A percentile compares a stretch with the other conserved stretches of the same genome.
These are phyloP conservation scores for Augochlora pura DNA, from an alignment of 1,140 invertebrate genomes.

Conservation along the genomic window DNA sequence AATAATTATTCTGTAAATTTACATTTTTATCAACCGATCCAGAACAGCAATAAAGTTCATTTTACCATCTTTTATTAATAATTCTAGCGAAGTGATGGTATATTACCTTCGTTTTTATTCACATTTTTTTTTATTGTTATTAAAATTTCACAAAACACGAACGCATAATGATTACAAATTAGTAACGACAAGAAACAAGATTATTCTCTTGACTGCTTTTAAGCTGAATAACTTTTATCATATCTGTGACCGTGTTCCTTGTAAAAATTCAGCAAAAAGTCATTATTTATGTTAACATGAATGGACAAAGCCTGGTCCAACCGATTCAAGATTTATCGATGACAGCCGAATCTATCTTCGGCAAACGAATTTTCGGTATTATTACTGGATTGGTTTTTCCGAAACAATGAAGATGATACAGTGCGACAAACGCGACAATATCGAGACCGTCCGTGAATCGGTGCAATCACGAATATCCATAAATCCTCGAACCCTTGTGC, in stretches of 20 bases:
- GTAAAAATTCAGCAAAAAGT: constrained; percentile 1
- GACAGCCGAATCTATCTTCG: constrained; percentile 31
- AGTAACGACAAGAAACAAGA: background rate
- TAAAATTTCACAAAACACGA: no score
- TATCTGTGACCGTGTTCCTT: background rate
- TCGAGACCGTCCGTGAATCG: constrained; percentile 9
- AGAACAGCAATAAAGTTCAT: no score
- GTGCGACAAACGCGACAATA: constrained; percentile 13
- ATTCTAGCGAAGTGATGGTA: no score
- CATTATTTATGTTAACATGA: constrained; percentile 5
- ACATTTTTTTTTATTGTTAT: no score
- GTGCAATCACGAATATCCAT: constrained; percentile 8
- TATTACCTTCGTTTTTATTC: no score
- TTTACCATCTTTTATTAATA: no score
- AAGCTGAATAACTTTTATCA: background rate
- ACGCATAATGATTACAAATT: no score
- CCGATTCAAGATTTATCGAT: constrained; percentile 29
- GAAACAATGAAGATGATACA: constrained; percentile 29
- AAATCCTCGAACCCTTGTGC: constrained; percentile 11
- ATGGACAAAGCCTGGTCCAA: background rate
- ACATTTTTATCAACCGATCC: no score
- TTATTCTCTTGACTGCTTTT: background rate
- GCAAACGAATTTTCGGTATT: constrained; percentile 45
- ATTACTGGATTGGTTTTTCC: constrained; percentile 38
- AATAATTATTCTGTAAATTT: no score